Percentiles rank a stretch among this genome's conserved stretches.
These are phyloP conservation scores for Dolichotis patagonum DNA, from an alignment of 2,113 vertebrate species.

Conservation along the genomic window DNA sequence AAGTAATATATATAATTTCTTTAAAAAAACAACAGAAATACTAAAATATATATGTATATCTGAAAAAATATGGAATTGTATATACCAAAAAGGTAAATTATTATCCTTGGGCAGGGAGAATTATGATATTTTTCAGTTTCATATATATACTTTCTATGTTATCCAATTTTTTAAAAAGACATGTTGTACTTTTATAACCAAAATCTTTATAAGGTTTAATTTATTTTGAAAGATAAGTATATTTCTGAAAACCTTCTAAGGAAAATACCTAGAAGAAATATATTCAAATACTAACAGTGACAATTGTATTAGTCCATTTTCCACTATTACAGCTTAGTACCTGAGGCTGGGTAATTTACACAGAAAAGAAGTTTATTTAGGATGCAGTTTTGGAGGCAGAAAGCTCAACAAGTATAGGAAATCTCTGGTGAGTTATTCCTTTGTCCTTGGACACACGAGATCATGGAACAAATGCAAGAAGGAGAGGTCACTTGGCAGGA, in stretches of 20 bases:
- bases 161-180: not conserved
- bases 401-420: not conserved
- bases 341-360: not conserved
- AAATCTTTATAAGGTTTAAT: slow-evolving; percentile 3
- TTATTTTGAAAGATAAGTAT: slow-evolving; percentile 40
- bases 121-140: slow-evolving; percentile 39
- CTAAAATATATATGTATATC: not conserved
- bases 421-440: not conserved
- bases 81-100: slow-evolving; percentile 14
- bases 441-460: accelerated
- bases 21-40: not conserved
- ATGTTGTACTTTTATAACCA: not conserved
- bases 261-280: not conserved
- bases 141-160: not conserved
- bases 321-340: not conserved
- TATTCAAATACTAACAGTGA: not conserved
- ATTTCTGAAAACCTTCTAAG: not conserved
- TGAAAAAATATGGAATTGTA: not conserved
- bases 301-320: not conserved
- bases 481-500: not conserved
- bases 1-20: slow-evolving; percentile 20
- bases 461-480: no score
- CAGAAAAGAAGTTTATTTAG: not conserved
- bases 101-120: not conserved
- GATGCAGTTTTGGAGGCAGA: not conserved